Evolutionary conservation across 2,888 invertebrate species (phyloP), one percentile per base, ranked within the genome.

Genomic region (Deilephila elpenor): DNA sequence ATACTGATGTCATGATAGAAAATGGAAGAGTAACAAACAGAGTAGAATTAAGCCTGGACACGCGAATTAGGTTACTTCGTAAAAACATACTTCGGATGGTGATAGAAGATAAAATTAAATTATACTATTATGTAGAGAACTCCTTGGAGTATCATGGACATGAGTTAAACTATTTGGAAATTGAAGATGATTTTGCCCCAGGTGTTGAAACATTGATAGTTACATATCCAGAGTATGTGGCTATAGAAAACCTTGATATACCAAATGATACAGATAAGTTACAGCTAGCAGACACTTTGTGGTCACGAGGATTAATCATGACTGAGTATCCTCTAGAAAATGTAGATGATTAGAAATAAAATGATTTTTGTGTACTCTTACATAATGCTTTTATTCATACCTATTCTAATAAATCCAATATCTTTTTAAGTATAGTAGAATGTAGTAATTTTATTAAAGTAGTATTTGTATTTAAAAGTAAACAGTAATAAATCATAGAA

Each of bases 71-170:
- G 83, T 87, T 97, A 70, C 80, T 95, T 51, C 90, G 96, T 56
- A 93, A 88, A 91, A 96, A 84, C 95, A 96, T 88, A 95, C 95
- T 76, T 83, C 94, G 91, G 76, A 90, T 98, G 82, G 96, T 97
- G 0, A 89, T 95, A 32, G 97, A 97, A 83, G 96, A 96, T 8
- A 75, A 81, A 0, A 90, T 96, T 29, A 95, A 96, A 71, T 84
- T 99, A 53, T 99, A 98, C 90, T 98, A 98, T 89, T 96, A 96
- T 78, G 94, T 96, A 62, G 98, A 98, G 84, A 99, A 99, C 90
- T 97, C 97, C 0, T 95, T 97, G 77, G 96, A 97, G 81, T 98
- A 98, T 86, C 98, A 98, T 86, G 98, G 97, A 56, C 96, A 96
- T 86, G 98, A 98, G 53, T 96, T 95, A 86, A 84, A 90, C 19